Base-by-base conservation (phyloP, 2,888 invertebrate genomes). In the Sturmia bella region DNA sequence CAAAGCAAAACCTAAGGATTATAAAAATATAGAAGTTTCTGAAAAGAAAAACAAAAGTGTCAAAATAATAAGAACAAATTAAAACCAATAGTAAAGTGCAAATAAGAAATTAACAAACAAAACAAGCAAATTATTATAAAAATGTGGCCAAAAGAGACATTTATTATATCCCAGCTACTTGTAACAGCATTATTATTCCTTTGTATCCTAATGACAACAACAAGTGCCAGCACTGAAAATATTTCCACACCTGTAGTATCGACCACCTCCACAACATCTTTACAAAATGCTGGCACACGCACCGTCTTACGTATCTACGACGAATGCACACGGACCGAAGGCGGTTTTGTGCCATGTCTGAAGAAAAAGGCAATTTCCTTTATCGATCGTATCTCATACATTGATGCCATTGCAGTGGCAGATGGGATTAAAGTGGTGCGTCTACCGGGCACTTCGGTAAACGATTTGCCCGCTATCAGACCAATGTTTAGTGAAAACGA, bases 361-460 rank as follows among this genome's bases (percentile, higher is more conserved):
- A 96, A 96, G 92, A 95, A 95, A 90, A 96, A 96, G 88, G 96
- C 96, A 0, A 94, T 96, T 75, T 91, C 95, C 1, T 96, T 96
- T 89, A 93, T 96, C 84, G 96, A 96, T 87, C 92, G 96, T 61
- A 93, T 96, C 27, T 93, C 94, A 0, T 93, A 94, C 79, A 94
- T 96, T 91, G 95, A 95, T 24, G 92, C 93, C 19, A 93, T 92
- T 84, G 91, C 92, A 17, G 89, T 95, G 77, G 92, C 93, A 13
- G 95, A 95, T 84, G 95, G 95, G 57, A 91, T 96, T 4, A 94
- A 94, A 85, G 92, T 95, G 17, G 92, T 95, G 15, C 93, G 93
- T 84, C 91, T 92, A 0, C 91, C 92, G 0, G 91, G 92, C 77
- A 86, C 86, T 43, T 72, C 64, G 1, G 39, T 85, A 85, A 69